Conservation (phyloP, 2,113 vertebrate genomes). For the Campylorhamphus procurvoides region DNA sequence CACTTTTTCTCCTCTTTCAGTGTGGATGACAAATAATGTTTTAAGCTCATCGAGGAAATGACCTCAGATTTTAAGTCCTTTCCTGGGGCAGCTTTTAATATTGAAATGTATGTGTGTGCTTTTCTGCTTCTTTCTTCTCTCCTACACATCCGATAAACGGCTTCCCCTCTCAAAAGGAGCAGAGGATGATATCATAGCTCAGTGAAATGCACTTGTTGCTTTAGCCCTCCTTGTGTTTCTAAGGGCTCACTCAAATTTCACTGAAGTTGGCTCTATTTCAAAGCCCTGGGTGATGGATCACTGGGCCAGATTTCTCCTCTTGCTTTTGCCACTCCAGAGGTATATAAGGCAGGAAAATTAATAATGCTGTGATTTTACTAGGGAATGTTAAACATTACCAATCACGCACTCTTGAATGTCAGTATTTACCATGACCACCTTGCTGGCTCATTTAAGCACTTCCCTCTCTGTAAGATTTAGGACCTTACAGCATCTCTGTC, state of each 20-base stretch:
- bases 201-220: constrained; percentile 35
- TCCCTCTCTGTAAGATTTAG: not conserved
- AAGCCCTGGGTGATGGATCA: constrained; percentile 16
- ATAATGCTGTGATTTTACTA: constrained; percentile 38
- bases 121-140: constrained; percentile 23
- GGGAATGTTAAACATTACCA: not conserved
- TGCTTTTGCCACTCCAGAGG: constrained; percentile 17
- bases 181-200: constrained; percentile 46
- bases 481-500: not conserved
- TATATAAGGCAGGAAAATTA: constrained; percentile 21
- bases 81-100: constrained; percentile 42
- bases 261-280: constrained; percentile 28
- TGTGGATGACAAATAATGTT: constrained; percentile 51
- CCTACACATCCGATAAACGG: not conserved
- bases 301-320: constrained; percentile 28
- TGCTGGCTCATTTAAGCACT: not conserved
- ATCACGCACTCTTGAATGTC: not conserved
- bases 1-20: not conserved
- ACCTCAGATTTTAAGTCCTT: constrained; percentile 59
- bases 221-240: constrained; percentile 25
- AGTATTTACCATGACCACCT: not conserved
- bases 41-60: constrained; percentile 57
- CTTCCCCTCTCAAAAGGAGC: not conserved
- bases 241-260: constrained; percentile 37
- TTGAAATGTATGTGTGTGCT: constrained; percentile 5